A percentile compares a stretch with the other conserved stretches of the same genome.
phyloP scores from a whole-genome alignment of 2,113 vertebrate species.

The Peromyscus maniculatus region DNA sequence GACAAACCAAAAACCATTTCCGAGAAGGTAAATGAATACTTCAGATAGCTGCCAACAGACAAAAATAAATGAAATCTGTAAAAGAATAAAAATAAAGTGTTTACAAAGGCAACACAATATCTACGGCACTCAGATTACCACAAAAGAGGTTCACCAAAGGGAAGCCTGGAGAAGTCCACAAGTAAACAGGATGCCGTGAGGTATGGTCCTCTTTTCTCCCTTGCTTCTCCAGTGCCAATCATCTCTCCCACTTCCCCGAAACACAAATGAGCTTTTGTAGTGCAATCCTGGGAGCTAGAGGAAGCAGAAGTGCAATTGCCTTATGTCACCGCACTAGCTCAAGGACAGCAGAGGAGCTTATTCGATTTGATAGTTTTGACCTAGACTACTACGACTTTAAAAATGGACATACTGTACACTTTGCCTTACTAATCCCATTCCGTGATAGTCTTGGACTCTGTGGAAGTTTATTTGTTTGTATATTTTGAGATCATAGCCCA shows the following conservation, averaged over 20 bases:
- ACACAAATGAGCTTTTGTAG: not conserved
- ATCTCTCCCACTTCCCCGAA: not conserved
- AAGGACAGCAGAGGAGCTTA: not conserved
- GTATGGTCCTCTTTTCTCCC: not conserved
- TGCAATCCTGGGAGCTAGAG: not conserved
- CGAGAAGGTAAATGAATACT: slow-evolving; percentile 54
- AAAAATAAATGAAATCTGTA: slow-evolving; percentile 44
- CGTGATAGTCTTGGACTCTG: rapidly evolving
- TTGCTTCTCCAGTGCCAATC: not conserved
- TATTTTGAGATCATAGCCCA: not conserved
- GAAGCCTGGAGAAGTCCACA: not conserved
- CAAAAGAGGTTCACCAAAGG: not conserved
- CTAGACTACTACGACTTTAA: not conserved
- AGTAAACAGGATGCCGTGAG: not conserved
- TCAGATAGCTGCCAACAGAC: not conserved
- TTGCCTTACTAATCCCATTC: not conserved
- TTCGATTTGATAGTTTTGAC: not conserved
- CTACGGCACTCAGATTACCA: not conserved
- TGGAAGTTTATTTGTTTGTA: not conserved
- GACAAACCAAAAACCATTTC: slow-evolving; percentile 43
- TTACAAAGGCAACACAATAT: not conserved
- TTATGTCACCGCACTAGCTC: not conserved
- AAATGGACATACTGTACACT: not conserved
- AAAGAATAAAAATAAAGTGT: not conserved
- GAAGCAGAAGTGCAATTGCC: not conserved